Conservation (phyloP, 23 tunicate species). For the Ascidia mentula region DNA sequence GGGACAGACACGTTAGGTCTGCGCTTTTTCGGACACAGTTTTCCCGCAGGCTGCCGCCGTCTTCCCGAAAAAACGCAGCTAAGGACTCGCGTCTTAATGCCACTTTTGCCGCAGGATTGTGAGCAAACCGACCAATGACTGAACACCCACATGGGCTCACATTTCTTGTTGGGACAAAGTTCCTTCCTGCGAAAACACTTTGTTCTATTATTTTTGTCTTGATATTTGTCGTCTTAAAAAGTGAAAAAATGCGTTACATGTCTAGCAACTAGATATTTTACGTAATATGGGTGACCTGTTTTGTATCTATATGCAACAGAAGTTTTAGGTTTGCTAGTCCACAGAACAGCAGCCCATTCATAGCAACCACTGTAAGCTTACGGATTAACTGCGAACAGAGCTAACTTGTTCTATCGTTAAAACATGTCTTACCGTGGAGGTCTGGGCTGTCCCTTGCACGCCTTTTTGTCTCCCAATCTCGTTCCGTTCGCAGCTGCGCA, state of each 20-base stretch:
- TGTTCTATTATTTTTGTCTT: no score
- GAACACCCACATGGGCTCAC: conserved; percentile 74
- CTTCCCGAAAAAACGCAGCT: conserved; percentile 80
- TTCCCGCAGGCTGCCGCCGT: conserved; percentile 71
- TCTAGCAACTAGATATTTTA: no score
- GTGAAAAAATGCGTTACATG: no score
- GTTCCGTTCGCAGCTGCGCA: conserved; percentile 53
- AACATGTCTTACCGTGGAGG: conserved; percentile 56
- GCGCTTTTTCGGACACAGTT: conserved; percentile 39
- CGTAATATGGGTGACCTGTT: no score
- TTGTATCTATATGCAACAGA: no score
- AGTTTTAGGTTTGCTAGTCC: no score
- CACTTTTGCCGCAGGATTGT: conserved; percentile 70
- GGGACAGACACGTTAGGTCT: conserved; percentile 55
- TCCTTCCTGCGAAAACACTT: not conserved
- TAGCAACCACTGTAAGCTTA: no score
- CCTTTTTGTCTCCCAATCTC: not conserved
- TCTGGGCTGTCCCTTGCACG: conserved; percentile 36
- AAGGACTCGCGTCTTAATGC: conserved; percentile 74
- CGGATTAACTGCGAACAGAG: no score
- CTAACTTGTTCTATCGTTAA: no score
- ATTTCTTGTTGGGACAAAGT: conserved; percentile 36
- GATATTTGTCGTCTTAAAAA: no score
- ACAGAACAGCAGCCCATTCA: no score
- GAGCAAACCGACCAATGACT: conserved; percentile 91